phyloP scores from a whole-genome alignment of 2,888 invertebrate species.

The Charanyca ferruginea region DNA sequence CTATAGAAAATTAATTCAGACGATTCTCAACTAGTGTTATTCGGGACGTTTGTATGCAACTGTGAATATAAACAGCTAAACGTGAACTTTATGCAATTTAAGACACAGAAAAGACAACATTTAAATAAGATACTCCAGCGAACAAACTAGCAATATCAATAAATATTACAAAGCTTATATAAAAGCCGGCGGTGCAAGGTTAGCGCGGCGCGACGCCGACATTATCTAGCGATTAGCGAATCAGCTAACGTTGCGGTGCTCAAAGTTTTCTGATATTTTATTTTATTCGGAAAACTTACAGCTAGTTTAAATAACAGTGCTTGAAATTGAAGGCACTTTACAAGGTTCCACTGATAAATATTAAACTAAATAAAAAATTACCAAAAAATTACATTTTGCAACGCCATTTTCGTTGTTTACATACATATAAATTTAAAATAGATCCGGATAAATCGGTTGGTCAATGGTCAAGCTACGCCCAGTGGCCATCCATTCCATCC shows the following conservation, averaged over 20 bases:
- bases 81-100: not conserved
- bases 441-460: no score
- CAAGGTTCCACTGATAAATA: no score
- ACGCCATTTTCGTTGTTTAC: no score
- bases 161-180: slow-evolving; percentile 54
- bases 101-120: slow-evolving; percentile 6
- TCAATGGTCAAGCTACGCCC: no score
- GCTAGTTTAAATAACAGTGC: no score
- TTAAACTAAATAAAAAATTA: no score
- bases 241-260: slow-evolving; percentile 57
- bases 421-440: no score
- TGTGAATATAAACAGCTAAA: no score
- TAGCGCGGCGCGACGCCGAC: slow-evolving; percentile 65
- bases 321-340: no score
- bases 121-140: slow-evolving; percentile 23
- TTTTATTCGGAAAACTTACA: not conserved
- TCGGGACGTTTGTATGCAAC: not conserved
- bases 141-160: slow-evolving; percentile 41
- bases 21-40: not conserved
- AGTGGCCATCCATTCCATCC: no score
- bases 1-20: not conserved
- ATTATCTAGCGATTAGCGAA: slow-evolving; percentile 73
- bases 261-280: slow-evolving; percentile 50
- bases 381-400: no score
- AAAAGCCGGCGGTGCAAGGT: slow-evolving; percentile 69